A percentile compares a stretch with the other conserved stretches of the same genome.
Evolutionary conservation across 2,797 vertebrate genomes (phyloP).

Genomic region (Platyrinchus mystaceus): DNA sequence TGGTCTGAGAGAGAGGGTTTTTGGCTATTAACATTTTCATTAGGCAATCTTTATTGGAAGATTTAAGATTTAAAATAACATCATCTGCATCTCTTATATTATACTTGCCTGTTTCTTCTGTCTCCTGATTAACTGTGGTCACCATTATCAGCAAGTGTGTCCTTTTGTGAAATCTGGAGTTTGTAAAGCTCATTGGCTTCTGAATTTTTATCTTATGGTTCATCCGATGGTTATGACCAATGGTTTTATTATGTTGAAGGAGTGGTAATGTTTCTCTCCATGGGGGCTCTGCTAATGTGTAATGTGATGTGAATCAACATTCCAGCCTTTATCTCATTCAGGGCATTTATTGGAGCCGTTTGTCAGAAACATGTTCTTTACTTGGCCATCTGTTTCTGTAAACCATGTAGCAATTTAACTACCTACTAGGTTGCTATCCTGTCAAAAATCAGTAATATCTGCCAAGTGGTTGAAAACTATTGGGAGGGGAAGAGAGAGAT

Average conservation of each 20-base stretch:
- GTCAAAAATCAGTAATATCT: slow-evolving; percentile 40
- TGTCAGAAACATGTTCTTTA: slow-evolving; percentile 4
- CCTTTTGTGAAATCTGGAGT: neutral
- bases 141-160: neutral
- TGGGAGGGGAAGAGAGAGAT: slow-evolving; percentile 9
- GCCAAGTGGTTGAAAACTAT: neutral
- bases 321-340: neutral
- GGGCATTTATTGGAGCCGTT: neutral
- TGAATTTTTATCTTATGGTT: neutral
- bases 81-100: neutral
- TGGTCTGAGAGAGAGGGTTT: neutral
- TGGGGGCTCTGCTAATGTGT: neutral
- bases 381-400: slow-evolving; percentile 31
- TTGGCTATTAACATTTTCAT: neutral
- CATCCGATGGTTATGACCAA: neutral
- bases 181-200: neutral
- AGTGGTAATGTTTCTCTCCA: neutral
- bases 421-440: neutral
- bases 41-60: neutral
- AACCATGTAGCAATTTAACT: neutral
- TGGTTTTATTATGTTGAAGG: neutral
- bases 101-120: neutral
- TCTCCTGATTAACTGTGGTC: neutral
- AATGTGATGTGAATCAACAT: neutral
- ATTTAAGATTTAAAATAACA: neutral